Evolutionary conservation across 2,113 vertebrate genomes (phyloP).

Genomic region (Paracyprichromis sp.): DNA sequence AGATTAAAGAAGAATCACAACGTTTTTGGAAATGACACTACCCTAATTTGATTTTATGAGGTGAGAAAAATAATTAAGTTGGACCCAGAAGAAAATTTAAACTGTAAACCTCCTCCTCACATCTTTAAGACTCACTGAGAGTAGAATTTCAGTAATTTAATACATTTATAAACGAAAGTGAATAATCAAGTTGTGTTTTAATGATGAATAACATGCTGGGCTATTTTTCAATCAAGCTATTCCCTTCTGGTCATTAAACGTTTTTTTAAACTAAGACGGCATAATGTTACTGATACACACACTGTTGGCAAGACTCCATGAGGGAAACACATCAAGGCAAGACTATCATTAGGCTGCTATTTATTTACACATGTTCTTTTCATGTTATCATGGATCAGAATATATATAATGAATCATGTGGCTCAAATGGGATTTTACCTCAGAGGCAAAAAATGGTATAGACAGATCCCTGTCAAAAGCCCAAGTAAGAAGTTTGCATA

Average conservation of each 20-base stretch:
- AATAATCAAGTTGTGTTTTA: neutral
- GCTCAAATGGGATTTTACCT: neutral
- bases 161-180: neutral
- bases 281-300: neutral
- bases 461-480: neutral
- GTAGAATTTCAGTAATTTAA: neutral
- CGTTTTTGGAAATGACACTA: neutral
- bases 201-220: neutral
- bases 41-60: neutral
- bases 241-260: neutral
- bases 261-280: neutral
- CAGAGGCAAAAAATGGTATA: neutral
- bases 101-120: neutral
- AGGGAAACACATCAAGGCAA: neutral
- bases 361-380: neutral
- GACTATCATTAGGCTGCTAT: neutral
- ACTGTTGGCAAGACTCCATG: neutral
- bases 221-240: neutral
- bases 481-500: neutral
- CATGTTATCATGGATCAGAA: neutral
- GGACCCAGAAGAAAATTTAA: neutral
- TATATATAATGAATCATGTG: neutral
- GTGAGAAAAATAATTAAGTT: neutral
- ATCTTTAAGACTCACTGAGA: neutral
- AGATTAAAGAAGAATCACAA: neutral